These are phyloP conservation scores for Fissipunctia ypsillon DNA, from an alignment of 2,888 invertebrate genomes.

Conservation along the genomic window DNA sequence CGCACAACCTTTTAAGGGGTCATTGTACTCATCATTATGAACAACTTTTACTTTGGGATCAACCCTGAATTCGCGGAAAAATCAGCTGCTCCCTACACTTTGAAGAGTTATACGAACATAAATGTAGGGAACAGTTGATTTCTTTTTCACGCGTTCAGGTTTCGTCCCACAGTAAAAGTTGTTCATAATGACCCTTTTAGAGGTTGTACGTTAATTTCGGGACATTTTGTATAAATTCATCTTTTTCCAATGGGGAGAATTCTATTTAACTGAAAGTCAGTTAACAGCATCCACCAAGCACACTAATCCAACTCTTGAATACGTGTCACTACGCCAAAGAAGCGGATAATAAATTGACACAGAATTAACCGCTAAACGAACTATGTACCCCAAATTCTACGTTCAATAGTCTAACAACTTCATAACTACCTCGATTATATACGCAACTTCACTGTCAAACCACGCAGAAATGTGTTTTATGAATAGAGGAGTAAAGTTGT, in stretches of 20 bases:
- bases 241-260: not conserved
- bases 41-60: too few relatives aligned
- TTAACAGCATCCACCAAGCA: not conserved
- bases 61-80: too few relatives aligned
- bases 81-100: too few relatives aligned
- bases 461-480: conserved; percentile 22
- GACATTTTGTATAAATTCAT: too few relatives aligned
- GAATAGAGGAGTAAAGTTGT: not conserved
- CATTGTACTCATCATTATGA: too few relatives aligned
- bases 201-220: too few relatives aligned
- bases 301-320: not conserved
- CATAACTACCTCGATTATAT: not conserved
- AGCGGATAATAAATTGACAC: conserved; percentile 20
- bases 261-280: not conserved
- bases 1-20: too few relatives aligned
- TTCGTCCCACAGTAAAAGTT: too few relatives aligned
- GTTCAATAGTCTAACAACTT: conserved; percentile 5
- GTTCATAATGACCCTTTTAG: too few relatives aligned
- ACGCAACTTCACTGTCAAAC: not conserved
- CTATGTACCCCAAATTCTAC: conserved; percentile 22
- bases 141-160: too few relatives aligned
- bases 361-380: conserved; percentile 26
- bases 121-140: too few relatives aligned
- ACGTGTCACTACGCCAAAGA: conserved; percentile 2
- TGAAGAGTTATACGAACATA: too few relatives aligned